Conservation (phyloP, 2,888 invertebrate species). For the Ellobium chinense region DNA sequence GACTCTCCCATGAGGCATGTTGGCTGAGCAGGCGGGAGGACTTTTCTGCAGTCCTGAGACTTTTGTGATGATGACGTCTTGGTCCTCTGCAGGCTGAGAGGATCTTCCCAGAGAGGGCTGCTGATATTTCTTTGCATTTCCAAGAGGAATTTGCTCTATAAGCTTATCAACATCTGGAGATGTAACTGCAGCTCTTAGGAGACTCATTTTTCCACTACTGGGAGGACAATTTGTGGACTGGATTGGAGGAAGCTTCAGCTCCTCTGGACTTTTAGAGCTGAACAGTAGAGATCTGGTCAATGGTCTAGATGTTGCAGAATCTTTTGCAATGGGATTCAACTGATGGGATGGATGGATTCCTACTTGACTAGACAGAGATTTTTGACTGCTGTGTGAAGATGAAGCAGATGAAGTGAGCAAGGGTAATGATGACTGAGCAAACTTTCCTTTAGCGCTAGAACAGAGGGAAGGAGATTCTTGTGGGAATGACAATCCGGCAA, state of each 20-base stretch:
- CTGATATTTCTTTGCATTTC: not conserved
- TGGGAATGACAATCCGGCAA: not conserved
- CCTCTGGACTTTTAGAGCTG: not conserved
- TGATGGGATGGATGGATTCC: not conserved
- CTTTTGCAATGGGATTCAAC: not conserved
- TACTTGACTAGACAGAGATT: not conserved
- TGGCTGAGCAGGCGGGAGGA: not conserved
- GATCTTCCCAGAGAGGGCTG: not conserved
- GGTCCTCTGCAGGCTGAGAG: not conserved
- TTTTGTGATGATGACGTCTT: slow-evolving; percentile 37
- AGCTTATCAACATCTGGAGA: slow-evolving; percentile 43
- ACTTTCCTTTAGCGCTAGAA: not conserved
- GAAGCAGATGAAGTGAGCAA: not conserved
- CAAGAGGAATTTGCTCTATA: slow-evolving; percentile 37
- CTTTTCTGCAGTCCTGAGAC: slow-evolving; percentile 16
- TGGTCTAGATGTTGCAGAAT: not conserved
- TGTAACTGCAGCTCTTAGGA: slow-evolving; percentile 37
- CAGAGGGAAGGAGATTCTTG: not conserved
- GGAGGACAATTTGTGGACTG: not conserved
- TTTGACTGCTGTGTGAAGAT: not conserved
- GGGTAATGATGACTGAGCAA: not conserved
- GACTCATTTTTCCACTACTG: slow-evolving; percentile 20
- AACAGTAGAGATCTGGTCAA: not conserved
- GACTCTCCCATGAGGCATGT: not conserved
- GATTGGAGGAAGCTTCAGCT: not conserved